phyloP scores from a whole-genome alignment of 1,140 invertebrate genomes.

The Drosophila ficusphila region DNA sequence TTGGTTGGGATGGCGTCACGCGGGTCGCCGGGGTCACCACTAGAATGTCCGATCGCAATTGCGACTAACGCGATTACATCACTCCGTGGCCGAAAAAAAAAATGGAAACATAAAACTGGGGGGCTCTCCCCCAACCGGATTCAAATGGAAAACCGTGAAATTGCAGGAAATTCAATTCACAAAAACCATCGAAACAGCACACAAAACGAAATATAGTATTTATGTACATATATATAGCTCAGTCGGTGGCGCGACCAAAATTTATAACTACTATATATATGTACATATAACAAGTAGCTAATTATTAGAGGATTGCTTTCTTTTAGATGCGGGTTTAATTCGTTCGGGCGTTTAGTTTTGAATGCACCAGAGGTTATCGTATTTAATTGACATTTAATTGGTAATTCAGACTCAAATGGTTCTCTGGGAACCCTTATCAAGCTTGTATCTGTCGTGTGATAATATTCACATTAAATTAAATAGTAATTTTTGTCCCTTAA shows the following conservation, averaged over 20 bases:
- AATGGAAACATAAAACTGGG: not conserved
- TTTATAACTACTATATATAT: not conserved
- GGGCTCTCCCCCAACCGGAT: constrained; percentile 39
- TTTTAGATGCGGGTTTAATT: not conserved
- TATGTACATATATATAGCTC: constrained; percentile 1
- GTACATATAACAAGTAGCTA: constrained; percentile 8
- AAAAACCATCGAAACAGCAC: constrained; percentile 36
- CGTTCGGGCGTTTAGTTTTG: not conserved
- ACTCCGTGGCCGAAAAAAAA: constrained; percentile 33
- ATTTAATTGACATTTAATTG: constrained; percentile 29
- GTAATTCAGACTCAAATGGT: constrained; percentile 11
- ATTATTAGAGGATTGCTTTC: constrained; percentile 10
- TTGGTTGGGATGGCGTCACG: constrained; percentile 51
- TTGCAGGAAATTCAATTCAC: constrained; percentile 81
- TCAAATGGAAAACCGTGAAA: constrained; percentile 46
- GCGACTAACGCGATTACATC: constrained; percentile 70
- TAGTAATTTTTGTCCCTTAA: no score
- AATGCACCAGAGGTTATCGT: constrained; percentile 5
- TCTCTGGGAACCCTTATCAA: not conserved
- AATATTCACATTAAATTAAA: no score
- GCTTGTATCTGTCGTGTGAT: no score
- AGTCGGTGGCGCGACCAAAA: not conserved
- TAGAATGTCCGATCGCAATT: constrained; percentile 60
- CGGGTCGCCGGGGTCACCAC: constrained; percentile 62
- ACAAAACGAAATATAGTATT: constrained; percentile 32